A percentile compares a stretch with the other conserved stretches of the same genome.
Conservation (phyloP, 1,140 invertebrate genomes). For the Agrypnia vestita region DNA sequence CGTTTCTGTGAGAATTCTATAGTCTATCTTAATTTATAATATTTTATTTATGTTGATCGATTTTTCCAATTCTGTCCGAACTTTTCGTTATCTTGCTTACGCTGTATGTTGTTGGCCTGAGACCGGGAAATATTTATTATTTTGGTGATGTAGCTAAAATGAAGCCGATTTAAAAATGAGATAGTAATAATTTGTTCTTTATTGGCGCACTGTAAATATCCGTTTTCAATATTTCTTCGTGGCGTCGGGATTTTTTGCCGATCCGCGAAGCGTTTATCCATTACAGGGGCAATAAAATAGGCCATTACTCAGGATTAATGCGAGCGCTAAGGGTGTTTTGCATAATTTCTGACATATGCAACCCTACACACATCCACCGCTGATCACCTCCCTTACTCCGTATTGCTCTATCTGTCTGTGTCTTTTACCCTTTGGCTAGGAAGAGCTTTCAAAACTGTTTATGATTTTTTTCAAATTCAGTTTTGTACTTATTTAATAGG, state of each 20-base stretch:
- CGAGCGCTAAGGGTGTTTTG: slow-evolving; percentile 9
- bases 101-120: too few species aligned
- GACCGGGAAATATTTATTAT: too few species aligned
- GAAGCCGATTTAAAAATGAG: too few species aligned
- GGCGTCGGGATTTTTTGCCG: not conserved
- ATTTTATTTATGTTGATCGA: too few species aligned
- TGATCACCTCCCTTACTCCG: not conserved
- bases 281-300: slow-evolving; percentile 25
- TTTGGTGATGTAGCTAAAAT: too few species aligned
- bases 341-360: slow-evolving; percentile 44
- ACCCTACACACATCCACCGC: slow-evolving; percentile 10
- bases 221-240: not conserved
- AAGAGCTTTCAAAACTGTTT: slow-evolving; percentile 14
- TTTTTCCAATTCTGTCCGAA: too few species aligned
- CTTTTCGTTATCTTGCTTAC: too few species aligned
- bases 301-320: slow-evolving; percentile 40
- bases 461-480: not conserved
- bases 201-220: not conserved
- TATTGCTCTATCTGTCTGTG: slow-evolving; percentile 9
- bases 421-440: slow-evolving; percentile 21
- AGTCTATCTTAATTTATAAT: too few species aligned
- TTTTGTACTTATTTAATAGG: too few species aligned
- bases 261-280: not conserved
- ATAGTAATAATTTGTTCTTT: too few species aligned
- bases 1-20: too few species aligned